Percentiles rank a stretch among this genome's conserved stretches.
These are phyloP conservation scores for Rhinella marina DNA, from an alignment of 2,797 vertebrate genomes.

Conservation along the genomic window DNA sequence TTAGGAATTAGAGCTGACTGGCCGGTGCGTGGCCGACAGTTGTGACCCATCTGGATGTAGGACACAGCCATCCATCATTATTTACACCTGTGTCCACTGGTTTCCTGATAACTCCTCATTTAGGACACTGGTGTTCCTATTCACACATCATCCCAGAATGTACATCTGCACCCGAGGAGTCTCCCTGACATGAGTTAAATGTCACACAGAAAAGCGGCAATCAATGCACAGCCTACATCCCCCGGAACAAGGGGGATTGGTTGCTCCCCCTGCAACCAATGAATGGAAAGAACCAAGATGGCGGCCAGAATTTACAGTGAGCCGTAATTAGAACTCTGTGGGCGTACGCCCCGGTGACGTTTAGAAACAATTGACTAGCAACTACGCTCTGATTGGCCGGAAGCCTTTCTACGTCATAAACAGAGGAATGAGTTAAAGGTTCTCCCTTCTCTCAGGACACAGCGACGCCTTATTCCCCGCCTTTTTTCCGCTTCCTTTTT, in stretches of 20 bases:
- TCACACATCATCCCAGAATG: no score
- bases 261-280: not conserved
- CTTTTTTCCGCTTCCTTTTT: not conserved
- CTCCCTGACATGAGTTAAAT: not conserved
- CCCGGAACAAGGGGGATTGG: not conserved
- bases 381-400: constrained; percentile 50
- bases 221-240: not conserved
- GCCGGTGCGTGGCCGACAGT: no score
- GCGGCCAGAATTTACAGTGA: constrained; percentile 9
- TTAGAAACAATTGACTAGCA: constrained; percentile 58
- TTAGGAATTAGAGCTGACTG: no score
- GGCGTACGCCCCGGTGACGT: constrained; percentile 37
- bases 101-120: no score
- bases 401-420: not conserved
- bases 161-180: no score
- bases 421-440: constrained; percentile 59
- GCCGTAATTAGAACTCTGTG: constrained; percentile 16
- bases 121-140: no score
- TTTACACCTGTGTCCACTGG: no score
- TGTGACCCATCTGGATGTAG: no score
- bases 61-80: no score
- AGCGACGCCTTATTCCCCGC: constrained; percentile 6
- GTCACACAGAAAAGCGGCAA: not conserved
- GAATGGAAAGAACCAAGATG: constrained; percentile 42
- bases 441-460: constrained; percentile 51